Evolutionary conservation across 2,797 vertebrate genomes (phyloP), one percentile per base, ranked within the genome.

Genomic region (Poeciliopsis turneri): DNA sequence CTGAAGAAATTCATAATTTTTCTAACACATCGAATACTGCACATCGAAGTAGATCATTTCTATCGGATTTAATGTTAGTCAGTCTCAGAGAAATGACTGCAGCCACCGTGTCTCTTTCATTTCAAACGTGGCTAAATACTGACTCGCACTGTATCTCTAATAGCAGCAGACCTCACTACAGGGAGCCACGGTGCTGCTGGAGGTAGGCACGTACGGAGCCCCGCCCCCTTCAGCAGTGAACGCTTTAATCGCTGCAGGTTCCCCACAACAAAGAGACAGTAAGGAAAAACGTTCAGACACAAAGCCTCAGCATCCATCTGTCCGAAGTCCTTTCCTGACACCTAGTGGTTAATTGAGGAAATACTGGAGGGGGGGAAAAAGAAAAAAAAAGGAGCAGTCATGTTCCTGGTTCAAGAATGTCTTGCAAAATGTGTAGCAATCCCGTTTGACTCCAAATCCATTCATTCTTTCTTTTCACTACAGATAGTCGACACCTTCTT

Each of bases 401-500:
- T 23, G 61, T 39, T 33, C 28, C 30, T 28, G n/a, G 12, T 30
- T 64, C 59, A 61, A 28, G 43, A 15, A 46, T 16, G 13, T 16
- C 69, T 28, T 28, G 3, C 28, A 71, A n/a, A 47, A 30, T 47
- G n/a, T 20, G 30, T 20, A 20, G 16, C 28, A 20, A 10, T 28
- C 43, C 15, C 10, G 47, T 49, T 18, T 41, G 75, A 77, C 68
- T 59, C 0, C 4, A 49, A 45, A 76, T 7, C 8, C 23, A 20
- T 79, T 53, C 20, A 0, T 55, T 47, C 71, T 77, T 10, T 87
- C 41, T 79, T 77, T 53, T 12, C 82, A 82, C 73, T 51, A 4
- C 94, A 99, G 98, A 95, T 97, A 1, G 95, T 97, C 90, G 98
- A 99, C 87, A 78, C 92, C 39, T 95, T 98, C 92, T 96, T 98